Base-by-base conservation (phyloP, 2,113 vertebrate species). In the Hemicordylus capensis region DNA sequence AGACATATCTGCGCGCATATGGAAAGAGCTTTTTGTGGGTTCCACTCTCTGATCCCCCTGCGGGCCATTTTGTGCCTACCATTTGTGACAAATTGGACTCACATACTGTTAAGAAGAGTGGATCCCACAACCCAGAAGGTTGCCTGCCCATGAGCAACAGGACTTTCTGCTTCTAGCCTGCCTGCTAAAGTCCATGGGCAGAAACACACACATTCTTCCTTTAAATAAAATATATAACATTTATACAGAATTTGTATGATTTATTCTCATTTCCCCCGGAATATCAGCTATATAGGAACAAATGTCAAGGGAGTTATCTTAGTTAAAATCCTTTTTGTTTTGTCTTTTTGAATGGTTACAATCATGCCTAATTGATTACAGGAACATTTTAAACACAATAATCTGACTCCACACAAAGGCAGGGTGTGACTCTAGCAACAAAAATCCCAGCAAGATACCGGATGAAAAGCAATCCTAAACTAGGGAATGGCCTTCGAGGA, bases 261-360 rank as follows among this genome's bases (percentile, higher is more conserved):
- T 84, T 84, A 69, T 84, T 84, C 48, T 77, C 63, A 56, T 56
- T 22, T 70, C 26, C 48, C 48, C 51, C 51, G 46, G 26, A 28
- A n/a, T 42, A 75, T 67, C 61, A 20, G 24, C 73, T 69, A n/a
- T 69, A n/a, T 28, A 66, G 63, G 31, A 66, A 66, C 37, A n/a
- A 44, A 69, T 5, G 6, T n/a, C 42, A 72, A 17, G 44, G 76
- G 34, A 2, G 9, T 26, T 61, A 31, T 54, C 77, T 76, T 39
- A 80, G 88, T 93, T 94, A 91, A 93, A 93, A 90, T 91, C 84
- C n/a, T n/a, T n/a, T n/a, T n/a, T n/a, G n/a, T n/a, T 92, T 94
- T 94, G 37, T 17, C 37, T 39, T 28, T 11, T 39, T 54, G 66
- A 95, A 94, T 94, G 90, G 91, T 93, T 91, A 95, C 93, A 94